A percentile compares a stretch with the other conserved stretches of the same genome.
Conservation (phyloP, 53 echinoderm and acorn worm species). For the Pentamera pediparva region DNA sequence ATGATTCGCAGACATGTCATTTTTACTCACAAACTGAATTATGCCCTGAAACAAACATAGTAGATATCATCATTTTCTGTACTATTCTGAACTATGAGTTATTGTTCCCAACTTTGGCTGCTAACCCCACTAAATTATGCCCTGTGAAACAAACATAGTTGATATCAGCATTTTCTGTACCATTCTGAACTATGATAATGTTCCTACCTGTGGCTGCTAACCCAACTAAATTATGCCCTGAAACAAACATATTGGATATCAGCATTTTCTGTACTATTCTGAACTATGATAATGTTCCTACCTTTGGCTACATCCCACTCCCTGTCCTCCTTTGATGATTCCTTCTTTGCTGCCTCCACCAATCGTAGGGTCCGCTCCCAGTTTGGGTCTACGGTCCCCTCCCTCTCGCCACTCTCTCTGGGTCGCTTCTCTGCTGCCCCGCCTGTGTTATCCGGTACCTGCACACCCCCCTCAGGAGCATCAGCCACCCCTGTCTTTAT, state of each 20-base stretch:
- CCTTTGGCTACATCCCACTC: constrained; percentile 69
- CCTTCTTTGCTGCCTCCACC: constrained; percentile 12
- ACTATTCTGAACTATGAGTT: neutral
- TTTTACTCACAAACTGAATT: too few species aligned
- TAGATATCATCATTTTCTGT: neutral
- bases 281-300: neutral
- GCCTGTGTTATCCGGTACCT: constrained; percentile 12
- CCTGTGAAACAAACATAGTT: neutral
- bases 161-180: neutral
- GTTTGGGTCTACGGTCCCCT: neutral
- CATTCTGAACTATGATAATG: neutral
- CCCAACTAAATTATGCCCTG: too few species aligned
- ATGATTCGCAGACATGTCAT: too few species aligned
- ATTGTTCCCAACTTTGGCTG: too few species aligned
- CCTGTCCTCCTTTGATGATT: constrained; percentile 25
- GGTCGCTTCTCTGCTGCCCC: constrained; percentile 18
- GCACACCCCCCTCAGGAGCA: neutral
- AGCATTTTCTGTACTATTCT: neutral
- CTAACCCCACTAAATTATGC: neutral
- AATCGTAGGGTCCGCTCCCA: constrained; percentile 13
- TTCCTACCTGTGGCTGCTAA: neutral
- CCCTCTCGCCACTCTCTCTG: neutral
- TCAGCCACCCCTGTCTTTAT: constrained; percentile 21
- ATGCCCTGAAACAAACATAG: too few species aligned
- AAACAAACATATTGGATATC: neutral